A percentile compares a stretch with the other conserved stretches of the same genome.
Evolutionary conservation across 2,888 invertebrate genomes (phyloP).

Genomic region (Dendrolimus pini): DNA sequence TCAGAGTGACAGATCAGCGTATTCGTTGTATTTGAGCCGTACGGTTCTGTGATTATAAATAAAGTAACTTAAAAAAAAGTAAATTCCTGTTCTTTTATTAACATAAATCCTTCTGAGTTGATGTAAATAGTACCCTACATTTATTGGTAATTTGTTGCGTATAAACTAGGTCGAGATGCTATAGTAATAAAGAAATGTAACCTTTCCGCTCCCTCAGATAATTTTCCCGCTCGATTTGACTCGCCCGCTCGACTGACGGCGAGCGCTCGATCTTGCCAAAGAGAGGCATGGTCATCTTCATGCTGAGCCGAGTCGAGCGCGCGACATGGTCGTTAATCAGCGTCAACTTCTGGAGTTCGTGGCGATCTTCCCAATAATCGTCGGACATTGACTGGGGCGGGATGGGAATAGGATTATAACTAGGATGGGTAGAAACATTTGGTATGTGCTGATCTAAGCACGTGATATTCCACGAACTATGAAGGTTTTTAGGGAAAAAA

Average conservation of each 20-base stretch:
- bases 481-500: too few species aligned
- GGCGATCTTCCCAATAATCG: slow-evolving; percentile 40
- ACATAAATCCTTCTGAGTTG: too few species aligned
- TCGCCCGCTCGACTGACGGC: slow-evolving; percentile 47
- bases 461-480: too few species aligned
- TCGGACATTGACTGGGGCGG: slow-evolving; percentile 27
- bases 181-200: slow-evolving; percentile 15
- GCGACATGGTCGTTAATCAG: slow-evolving; percentile 43
- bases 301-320: slow-evolving; percentile 31
- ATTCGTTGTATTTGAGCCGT: too few species aligned
- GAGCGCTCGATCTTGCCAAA: slow-evolving; percentile 45
- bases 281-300: slow-evolving; percentile 31
- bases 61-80: too few species aligned
- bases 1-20: too few species aligned
- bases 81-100: too few species aligned
- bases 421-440: too few species aligned
- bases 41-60: too few species aligned
- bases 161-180: not conserved
- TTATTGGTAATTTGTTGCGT: too few species aligned
- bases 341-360: slow-evolving; percentile 27
- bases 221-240: slow-evolving; percentile 51
- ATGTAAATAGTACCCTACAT: too few species aligned
- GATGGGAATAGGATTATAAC: not conserved
- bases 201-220: slow-evolving; percentile 53
- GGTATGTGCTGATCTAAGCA: too few species aligned